These are phyloP conservation scores for Symphodus melops DNA, from an alignment of 2,113 vertebrate genomes.

Conservation along the genomic window DNA sequence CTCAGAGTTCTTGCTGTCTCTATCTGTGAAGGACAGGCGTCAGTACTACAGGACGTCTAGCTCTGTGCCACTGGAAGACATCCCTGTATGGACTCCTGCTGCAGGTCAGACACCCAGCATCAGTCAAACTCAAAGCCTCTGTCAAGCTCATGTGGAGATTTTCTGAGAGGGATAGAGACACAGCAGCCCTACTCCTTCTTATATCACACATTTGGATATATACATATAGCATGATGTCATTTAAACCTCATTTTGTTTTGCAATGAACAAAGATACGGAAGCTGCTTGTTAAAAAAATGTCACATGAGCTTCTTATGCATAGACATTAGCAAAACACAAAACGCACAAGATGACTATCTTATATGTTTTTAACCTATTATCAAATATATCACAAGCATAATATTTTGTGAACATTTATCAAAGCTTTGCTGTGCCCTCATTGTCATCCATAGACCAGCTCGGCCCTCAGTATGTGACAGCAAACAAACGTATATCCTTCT, in stretches of 20 bases:
- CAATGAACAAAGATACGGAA: no score
- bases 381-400: neutral
- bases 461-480: no score
- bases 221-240: no score
- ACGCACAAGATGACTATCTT: neutral
- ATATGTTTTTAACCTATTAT: neutral
- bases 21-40: constrained; percentile 82
- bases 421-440: no score
- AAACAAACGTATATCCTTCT: no score
- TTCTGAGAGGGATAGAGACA: neutral
- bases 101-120: constrained; percentile 58
- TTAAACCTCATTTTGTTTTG: no score
- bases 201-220: neutral
- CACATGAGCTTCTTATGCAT: neutral
- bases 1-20: constrained; percentile 84
- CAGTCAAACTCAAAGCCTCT: constrained; percentile 17
- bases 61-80: constrained; percentile 81
- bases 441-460: no score
- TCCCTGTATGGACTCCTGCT: constrained; percentile 84
- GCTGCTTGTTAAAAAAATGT: neutral
- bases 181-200: neutral
- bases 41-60: constrained; percentile 81
- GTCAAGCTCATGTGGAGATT: neutral
- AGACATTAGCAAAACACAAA: neutral
- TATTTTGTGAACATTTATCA: no score